A percentile compares a stretch with the other conserved stretches of the same genome.
phyloP scores from a whole-genome alignment of 2,888 invertebrate species.

The Marronus borbonicus region DNA sequence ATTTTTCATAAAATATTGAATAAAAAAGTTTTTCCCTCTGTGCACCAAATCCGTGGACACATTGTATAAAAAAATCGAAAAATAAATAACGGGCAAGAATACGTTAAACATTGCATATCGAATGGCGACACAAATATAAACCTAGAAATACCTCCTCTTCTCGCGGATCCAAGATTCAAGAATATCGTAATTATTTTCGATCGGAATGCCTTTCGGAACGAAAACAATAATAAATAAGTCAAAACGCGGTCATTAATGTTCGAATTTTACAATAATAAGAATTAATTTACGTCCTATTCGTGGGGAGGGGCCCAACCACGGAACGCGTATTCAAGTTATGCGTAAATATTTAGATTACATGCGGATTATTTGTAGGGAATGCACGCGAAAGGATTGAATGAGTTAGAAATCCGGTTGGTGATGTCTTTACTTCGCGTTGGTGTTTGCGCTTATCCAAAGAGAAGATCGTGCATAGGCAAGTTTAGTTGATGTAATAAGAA shows the following conservation, averaged over 20 bases:
- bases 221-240: constrained; percentile 28
- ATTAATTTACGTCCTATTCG: constrained; percentile 33
- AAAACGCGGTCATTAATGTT: constrained; percentile 19
- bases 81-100: neutral
- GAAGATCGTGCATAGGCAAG: neutral
- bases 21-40: no score
- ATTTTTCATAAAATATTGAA: no score
- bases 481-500: neutral
- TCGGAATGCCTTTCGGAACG: neutral
- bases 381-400: neutral
- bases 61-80: neutral
- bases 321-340: neutral
- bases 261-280: constrained; percentile 33
- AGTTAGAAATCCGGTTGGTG: neutral
- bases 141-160: no score
- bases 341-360: constrained; percentile 3
- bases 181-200: constrained; percentile 15
- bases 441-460: no score
- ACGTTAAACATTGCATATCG: no score
- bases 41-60: no score
- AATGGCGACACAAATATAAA: no score
- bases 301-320: neutral
- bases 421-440: no score
- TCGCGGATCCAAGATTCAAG: no score
- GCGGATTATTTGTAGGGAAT: neutral